Percentiles rank a stretch among this genome's conserved stretches.
phyloP scores from a whole-genome alignment of 2,888 invertebrate genomes.

The Netelia melanura region DNA sequence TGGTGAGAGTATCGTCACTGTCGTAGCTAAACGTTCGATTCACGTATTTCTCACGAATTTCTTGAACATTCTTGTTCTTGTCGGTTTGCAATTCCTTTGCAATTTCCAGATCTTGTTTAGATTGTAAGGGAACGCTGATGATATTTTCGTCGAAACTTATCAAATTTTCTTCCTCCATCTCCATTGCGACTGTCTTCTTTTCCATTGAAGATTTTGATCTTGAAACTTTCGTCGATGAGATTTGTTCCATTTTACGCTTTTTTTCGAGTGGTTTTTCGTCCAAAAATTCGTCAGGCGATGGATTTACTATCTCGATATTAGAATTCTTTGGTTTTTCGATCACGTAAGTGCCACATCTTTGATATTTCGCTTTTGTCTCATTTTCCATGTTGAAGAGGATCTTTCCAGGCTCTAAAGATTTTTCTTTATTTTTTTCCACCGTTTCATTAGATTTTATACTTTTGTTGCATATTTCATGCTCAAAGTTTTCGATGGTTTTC shows the following conservation, averaged over 20 bases:
- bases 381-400: background rate
- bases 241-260: slow-evolving; percentile 43
- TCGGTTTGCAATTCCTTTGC: background rate
- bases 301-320: slow-evolving; percentile 2
- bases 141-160: background rate
- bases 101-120: background rate
- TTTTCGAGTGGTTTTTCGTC: slow-evolving; percentile 54
- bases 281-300: slow-evolving; percentile 40
- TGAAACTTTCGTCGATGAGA: background rate
- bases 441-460: background rate
- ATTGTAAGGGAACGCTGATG: background rate
- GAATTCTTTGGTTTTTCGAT: slow-evolving; percentile 53
- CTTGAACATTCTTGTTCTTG: background rate
- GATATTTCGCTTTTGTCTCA: slow-evolving; percentile 37
- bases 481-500: background rate
- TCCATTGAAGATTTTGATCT: background rate
- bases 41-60: slow-evolving; percentile 65
- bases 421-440: background rate
- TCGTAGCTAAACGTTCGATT: slow-evolving; percentile 70
- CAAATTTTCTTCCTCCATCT: background rate
- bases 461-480: slow-evolving; percentile 12
- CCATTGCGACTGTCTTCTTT: background rate
- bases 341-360: slow-evolving; percentile 69
- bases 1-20: slow-evolving; percentile 67
- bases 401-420: background rate